Evolutionary conservation across 1,140 invertebrate species (phyloP), one percentile per base, ranked within the genome.

Genomic region (Monochamus saltuarius): DNA sequence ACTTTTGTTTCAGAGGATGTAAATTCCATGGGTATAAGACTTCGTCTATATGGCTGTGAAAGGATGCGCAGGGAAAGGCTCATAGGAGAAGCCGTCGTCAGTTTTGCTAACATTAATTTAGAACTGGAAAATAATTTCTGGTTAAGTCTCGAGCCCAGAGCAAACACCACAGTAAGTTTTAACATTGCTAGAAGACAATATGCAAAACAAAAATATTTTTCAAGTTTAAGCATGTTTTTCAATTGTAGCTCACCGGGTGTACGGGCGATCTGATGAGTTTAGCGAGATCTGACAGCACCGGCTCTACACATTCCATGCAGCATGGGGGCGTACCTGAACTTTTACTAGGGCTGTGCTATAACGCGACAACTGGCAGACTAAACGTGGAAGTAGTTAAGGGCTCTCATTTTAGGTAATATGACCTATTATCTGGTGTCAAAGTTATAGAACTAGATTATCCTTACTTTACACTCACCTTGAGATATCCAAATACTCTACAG

Each of bases 331-430:
- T 95, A 14, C 92, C 95, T 11, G 92, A 97, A 75, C 82, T 97
- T 17, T 80, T 97, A 3, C 77, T 95, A 42, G 94, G 94, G 0
- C 80, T 97, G 43, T 88, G 92, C 56, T 97, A 97, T 74, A 97
- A 95, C 73, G 90, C 92, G 0, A 94, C 90, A 8, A 98, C 94
- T 0, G 95, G 95, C 13, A 84, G 94, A 67, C 82, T 97, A 1
- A 90, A 89, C 17, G 91, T 95, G n/a, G 94, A 97, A 79, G 88
- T 94, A 49, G 84, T 97, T 63, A 96, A 97, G 80, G 95, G 94
- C 55, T 95, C 92, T 62, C 93, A 95, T 79, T 97, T 96, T 78
- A 81, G 88, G 66, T 89, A 84, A 67, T 74, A 80, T 6, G 22
- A 29, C 22, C 2, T 29, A 6, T 29, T 29, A 29, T 29, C 22